A percentile compares a stretch with the other conserved stretches of the same genome.
Evolutionary conservation across 2,888 invertebrate species (phyloP).

Genomic region (Rhimphoctona megacephalus): DNA sequence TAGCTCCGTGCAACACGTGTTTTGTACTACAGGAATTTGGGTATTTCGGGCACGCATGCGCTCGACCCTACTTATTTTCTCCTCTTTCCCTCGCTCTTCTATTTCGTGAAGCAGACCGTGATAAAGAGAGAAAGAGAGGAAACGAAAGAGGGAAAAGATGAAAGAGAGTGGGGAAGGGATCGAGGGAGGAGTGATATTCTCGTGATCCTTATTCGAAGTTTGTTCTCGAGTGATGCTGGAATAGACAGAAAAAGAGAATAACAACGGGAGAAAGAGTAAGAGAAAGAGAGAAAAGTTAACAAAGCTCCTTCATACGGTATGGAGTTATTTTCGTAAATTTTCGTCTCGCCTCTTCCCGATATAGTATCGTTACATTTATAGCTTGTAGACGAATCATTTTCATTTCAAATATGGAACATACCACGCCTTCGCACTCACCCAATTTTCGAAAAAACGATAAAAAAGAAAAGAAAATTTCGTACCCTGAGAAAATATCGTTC

Average conservation of each 20-base stretch:
- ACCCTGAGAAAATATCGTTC: neutral
- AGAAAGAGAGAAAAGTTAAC: conserved; percentile 31
- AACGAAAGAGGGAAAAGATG: conserved; percentile 21
- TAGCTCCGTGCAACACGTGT: conserved; percentile 72
- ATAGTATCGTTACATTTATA: conserved; percentile 58
- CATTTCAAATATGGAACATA: conserved; percentile 42
- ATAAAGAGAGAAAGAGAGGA: conserved; percentile 35
- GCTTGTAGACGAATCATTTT: conserved; percentile 40
- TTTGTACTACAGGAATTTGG: conserved; percentile 70
- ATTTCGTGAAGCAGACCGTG: conserved; percentile 38
- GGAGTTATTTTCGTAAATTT: conserved; percentile 57
- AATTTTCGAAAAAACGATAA: neutral
- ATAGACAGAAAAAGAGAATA: conserved; percentile 11
- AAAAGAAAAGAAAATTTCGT: neutral
- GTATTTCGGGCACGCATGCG: conserved; percentile 73
- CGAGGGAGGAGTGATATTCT: conserved; percentile 52
- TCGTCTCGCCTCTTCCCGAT: conserved; percentile 56
- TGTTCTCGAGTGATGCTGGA: conserved; percentile 53
- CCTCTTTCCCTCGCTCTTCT: conserved; percentile 48
- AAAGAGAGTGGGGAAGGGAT: conserved; percentile 16
- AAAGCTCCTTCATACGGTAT: conserved; percentile 37
- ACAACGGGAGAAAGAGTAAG: neutral
- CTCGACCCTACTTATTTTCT: conserved; percentile 52
- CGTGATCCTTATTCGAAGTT: conserved; percentile 55
- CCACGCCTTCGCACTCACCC: neutral